Conservation (phyloP, 2,113 vertebrate genomes). For the Columbina picui region DNA sequence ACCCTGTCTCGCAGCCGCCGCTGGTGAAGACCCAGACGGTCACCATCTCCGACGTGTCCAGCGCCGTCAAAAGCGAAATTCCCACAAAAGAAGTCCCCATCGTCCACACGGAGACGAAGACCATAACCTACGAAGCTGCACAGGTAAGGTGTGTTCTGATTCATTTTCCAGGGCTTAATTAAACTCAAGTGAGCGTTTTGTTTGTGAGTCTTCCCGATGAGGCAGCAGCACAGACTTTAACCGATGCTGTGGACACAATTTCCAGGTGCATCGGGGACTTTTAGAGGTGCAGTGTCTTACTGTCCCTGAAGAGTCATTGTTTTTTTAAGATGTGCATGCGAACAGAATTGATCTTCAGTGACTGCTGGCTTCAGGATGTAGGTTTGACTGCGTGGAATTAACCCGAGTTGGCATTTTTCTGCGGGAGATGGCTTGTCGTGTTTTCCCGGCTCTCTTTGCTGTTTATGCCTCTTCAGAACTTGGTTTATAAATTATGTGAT, state of each 20-base stretch:
- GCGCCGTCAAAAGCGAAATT: slow-evolving; percentile 84
- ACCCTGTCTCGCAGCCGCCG: slow-evolving; percentile 83
- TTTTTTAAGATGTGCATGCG: not conserved
- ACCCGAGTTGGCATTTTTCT: not conserved
- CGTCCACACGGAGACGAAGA: slow-evolving; percentile 96
- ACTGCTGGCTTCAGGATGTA: not conserved
- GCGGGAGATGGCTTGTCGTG: not conserved
- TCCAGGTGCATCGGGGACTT: not conserved
- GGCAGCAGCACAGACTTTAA: not conserved
- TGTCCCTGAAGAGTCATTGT: not conserved
- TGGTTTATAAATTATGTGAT: not conserved
- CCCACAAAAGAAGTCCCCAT: slow-evolving; percentile 91
- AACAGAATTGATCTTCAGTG: not conserved
- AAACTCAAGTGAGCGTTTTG: fast-evolving
- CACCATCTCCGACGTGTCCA: slow-evolving; percentile 92
- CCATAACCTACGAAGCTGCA: slow-evolving; percentile 95
- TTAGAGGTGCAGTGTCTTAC: not conserved
- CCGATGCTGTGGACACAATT: not conserved
- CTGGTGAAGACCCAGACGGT: slow-evolving; percentile 95
- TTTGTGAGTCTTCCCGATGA: not conserved
- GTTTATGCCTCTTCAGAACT: not conserved
- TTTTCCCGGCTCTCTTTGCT: not conserved
- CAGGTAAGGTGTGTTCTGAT: slow-evolving; percentile 80
- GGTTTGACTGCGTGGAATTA: not conserved
- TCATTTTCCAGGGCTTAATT: not conserved